Percentiles rank a stretch among this genome's conserved stretches.
Conservation (phyloP, 1,140 invertebrate genomes). For the Drosophila prosaltans region DNA sequence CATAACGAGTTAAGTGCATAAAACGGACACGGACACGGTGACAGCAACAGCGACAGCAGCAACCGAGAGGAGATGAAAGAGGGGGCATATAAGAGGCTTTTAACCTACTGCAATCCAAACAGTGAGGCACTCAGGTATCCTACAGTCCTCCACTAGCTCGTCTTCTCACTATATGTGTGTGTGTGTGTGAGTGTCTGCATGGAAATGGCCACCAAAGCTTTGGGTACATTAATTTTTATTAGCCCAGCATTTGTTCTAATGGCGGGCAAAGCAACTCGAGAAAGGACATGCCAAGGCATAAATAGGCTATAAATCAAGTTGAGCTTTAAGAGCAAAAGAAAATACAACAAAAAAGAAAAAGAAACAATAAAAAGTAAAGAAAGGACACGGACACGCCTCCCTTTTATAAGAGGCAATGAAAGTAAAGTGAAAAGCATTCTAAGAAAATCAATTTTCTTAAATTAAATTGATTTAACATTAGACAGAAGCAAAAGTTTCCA, state of each 20-base stretch:
- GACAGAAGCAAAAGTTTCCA: not conserved
- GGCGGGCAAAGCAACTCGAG: constrained; percentile 41
- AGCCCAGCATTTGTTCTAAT: constrained; percentile 54
- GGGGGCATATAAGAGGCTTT: constrained; percentile 4
- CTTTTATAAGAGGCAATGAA: not conserved
- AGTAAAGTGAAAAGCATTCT: not conserved
- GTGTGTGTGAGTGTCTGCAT: constrained; percentile 12
- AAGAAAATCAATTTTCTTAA: not conserved
- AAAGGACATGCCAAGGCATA: constrained; percentile 22
- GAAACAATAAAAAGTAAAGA: too few relatives aligned
- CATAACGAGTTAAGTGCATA: constrained; percentile 65
- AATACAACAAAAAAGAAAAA: not conserved
- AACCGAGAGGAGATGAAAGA: not conserved
- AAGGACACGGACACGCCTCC: not conserved
- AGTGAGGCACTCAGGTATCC: constrained; percentile 31
- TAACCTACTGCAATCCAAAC: not conserved
- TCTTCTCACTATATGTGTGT: not conserved
- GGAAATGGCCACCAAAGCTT: constrained; percentile 30
- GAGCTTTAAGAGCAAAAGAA: constrained; percentile 17
- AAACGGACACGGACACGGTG: not conserved
- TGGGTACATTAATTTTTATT: constrained; percentile 67
- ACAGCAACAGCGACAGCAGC: not conserved
- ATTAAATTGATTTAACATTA: not conserved
- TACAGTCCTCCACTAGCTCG: constrained; percentile 6
- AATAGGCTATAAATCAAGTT: constrained; percentile 18